These are phyloP conservation scores for Hoplodrina blanda DNA, from an alignment of 2,888 invertebrate species.

Conservation along the genomic window DNA sequence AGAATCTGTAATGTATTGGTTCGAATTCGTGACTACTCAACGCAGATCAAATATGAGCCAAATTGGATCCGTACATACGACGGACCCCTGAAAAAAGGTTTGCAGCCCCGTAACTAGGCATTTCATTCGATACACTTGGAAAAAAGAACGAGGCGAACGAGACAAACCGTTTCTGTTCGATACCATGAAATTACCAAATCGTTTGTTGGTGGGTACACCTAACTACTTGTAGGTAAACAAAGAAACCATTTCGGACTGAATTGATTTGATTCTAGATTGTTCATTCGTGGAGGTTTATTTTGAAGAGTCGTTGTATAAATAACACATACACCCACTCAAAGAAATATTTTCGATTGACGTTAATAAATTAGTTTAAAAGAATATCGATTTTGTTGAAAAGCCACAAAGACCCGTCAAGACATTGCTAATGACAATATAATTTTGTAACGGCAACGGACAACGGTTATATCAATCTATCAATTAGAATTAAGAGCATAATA, in stretches of 20 bases:
- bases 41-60: conserved; percentile 78
- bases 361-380: neutral
- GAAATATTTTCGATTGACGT: neutral
- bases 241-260: conserved; percentile 48
- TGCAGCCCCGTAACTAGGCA: conserved; percentile 62
- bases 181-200: conserved; percentile 65
- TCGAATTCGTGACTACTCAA: conserved; percentile 74
- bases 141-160: conserved; percentile 61
- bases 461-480: neutral
- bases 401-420: too few relatives aligned
- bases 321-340: neutral
- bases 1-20: conserved; percentile 78
- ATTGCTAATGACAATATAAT: too few relatives aligned
- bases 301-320: conserved; percentile 8
- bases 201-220: conserved; percentile 47
- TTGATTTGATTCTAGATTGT: conserved; percentile 56
- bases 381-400: too few relatives aligned
- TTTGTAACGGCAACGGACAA: neutral
- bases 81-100: conserved; percentile 62
- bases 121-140: conserved; percentile 66
- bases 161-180: conserved; percentile 60
- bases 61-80: conserved; percentile 72
- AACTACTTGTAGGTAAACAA: conserved; percentile 61
- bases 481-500: too few relatives aligned
- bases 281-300: conserved; percentile 28